These are phyloP conservation scores for Neosilurus hyrtlii DNA, from an alignment of 2,797 vertebrate species.

Conservation along the genomic window DNA sequence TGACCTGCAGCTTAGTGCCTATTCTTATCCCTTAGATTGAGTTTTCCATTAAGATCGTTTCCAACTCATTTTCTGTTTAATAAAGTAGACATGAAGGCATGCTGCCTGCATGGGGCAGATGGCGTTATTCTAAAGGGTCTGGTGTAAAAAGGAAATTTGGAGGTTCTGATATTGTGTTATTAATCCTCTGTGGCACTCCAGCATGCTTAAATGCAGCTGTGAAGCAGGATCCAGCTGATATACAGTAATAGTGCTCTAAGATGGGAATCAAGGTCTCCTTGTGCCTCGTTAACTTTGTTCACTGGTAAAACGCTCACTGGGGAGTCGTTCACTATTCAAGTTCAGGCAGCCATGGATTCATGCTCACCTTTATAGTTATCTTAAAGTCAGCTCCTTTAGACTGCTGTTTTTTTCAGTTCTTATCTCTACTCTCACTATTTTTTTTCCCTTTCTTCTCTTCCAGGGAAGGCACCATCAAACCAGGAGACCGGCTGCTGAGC, in stretches of 20 bases:
- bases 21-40: neutral
- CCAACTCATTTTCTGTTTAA: neutral
- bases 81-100: slow-evolving; percentile 6
- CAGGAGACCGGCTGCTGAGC: slow-evolving; percentile 91
- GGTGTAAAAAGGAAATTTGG: neutral
- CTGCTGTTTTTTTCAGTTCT: neutral
- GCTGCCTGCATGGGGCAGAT: neutral
- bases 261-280: slow-evolving; percentile 36
- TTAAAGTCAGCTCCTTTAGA: neutral
- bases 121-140: slow-evolving; percentile 5
- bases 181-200: slow-evolving; percentile 4
- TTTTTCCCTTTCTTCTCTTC: slow-evolving; percentile 28
- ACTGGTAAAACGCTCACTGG: slow-evolving; percentile 17
- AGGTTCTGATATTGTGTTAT: neutral
- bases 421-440: slow-evolving; percentile 8
- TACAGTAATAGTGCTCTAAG: slow-evolving; percentile 17
- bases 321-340: slow-evolving; percentile 10
- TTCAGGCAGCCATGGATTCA: slow-evolving; percentile 2
- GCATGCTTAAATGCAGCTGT: slow-evolving; percentile 21
- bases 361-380: neutral
- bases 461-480: slow-evolving; percentile 94
- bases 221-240: slow-evolving; percentile 1
- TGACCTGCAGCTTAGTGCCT: neutral
- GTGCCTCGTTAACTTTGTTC: slow-evolving; percentile 34
- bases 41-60: neutral